Base-by-base conservation (phyloP, 2,113 vertebrate species). In the Semicossyphus pulcher region DNA sequence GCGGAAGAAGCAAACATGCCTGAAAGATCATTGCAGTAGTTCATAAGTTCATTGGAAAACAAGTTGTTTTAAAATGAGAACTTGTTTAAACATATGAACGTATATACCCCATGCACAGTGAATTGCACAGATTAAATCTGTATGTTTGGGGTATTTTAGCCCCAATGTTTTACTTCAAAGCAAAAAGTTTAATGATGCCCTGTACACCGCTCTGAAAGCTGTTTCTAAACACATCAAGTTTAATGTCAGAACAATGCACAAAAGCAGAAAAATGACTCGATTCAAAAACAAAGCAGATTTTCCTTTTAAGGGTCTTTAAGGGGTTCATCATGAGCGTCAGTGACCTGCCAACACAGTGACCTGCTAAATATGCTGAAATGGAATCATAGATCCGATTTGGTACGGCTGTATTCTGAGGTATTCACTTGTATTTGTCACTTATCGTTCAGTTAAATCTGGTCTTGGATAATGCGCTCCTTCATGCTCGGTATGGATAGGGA, bases 341-440 rank as follows among this genome's bases (percentile, higher is more conserved):
- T 32, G 51, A 66, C 75, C 78, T 65, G 80, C 75, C 80, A 84
- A 76, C 64, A 64, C 54, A 48, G 48, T 47, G 76, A 49, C 80
- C 78, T 5, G n/a, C 49, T 78, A 69, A 88, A 59, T 81, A 51
- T 66, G 53, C 47, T 56, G 57, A 76, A 45, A 25, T 67, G 51
- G 45, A 57, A 25, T 76, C 34, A 47, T 29, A 64, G 62, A 47
- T 64, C 37, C 59, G 58, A 64, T 85, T 84, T 69, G 49, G 37
- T 25, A 4, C 57, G 47, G 59, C 67, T 53, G 52, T 25, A 21
- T 16, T 31, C 68, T 29, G 39, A 84, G 59, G 71, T 64, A 56
- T 78, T 88, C 58, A 64, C 72, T 79, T 73, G 67, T 65, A 79
- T 59, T 77, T 75, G 83, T 87, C 78, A 84, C 47, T 65, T 81